Base-by-base conservation (phyloP, 1,140 invertebrate species). In the Pemphigus obesinymphae region DNA sequence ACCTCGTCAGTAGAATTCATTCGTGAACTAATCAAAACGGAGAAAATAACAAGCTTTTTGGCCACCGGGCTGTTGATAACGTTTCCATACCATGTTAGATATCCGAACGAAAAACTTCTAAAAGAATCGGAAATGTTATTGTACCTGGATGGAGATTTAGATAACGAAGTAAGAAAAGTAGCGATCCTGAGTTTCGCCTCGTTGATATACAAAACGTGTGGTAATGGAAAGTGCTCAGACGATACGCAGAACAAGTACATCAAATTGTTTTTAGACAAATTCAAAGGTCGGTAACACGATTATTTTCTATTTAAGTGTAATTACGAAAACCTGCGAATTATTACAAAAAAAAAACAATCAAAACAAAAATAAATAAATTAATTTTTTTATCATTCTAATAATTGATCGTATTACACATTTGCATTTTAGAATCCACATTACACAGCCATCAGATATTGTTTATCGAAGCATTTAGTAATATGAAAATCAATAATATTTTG, bases 201-300 rank as follows among this genome's bases (percentile, higher is more conserved):
- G 0, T 85, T 93, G n/a, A 89, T 92, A 17, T 90, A 91, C 45
- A 92, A 92, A 84, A 90, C 91, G 0, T 92, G 91, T 83, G 86
- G 85, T 70, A 84, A 84, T 29, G 83, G 87, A 84, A 80, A 31
- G 55, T 89, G 92, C 83, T 87, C 89, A 84, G 85, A 89, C 63
- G 91, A 93, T 82, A 90, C 90, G 80, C 89, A 93, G 34, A 92
- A 93, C 82, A 90, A 91, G 85, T 92, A 92, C 82, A 90, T 92
- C 8, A 90, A 90, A 83, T 89, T 91, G 58, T 93, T 91, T 85
- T 89, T 93, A 66, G 89, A 90, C 84, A 90, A 90, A 87, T 91
- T 91, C 70, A 89, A 87, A 85, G 88, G 89, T 89, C 84, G 82
- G 82, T 48, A 31, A 37, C 45, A 45, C 3, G 37, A n/a, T 48